Evolutionary conservation across 2,888 invertebrate species (phyloP).

Genomic region (Morpho achilles): DNA sequence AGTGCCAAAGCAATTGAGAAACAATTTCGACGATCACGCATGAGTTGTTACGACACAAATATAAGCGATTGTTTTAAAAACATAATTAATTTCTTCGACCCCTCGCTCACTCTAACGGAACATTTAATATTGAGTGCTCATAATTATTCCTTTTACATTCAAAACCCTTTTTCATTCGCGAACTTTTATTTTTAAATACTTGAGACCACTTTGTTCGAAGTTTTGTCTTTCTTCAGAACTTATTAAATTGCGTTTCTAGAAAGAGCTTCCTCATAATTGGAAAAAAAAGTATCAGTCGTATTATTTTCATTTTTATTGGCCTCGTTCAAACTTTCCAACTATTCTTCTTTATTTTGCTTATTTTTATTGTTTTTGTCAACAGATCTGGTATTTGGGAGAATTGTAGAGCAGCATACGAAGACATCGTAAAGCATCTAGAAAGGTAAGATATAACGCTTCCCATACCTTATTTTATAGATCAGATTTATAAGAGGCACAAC

Average conservation of each 20-base stretch:
- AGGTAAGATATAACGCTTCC: slow-evolving; percentile 82
- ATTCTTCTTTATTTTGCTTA: slow-evolving; percentile 54
- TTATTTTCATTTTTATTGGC: slow-evolving; percentile 34
- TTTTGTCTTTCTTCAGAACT: slow-evolving; percentile 42
- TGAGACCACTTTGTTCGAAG: slow-evolving; percentile 47
- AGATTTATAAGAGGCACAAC: slow-evolving; percentile 3
- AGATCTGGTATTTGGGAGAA: slow-evolving; percentile 96
- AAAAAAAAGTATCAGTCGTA: slow-evolving; percentile 32
- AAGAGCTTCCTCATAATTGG: slow-evolving; percentile 29
- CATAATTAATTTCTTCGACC: slow-evolving; percentile 75
- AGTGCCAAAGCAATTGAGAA: slow-evolving; percentile 73
- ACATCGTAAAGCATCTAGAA: slow-evolving; percentile 96
- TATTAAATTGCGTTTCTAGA: slow-evolving; percentile 30
- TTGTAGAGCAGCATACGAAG: slow-evolving; percentile 96
- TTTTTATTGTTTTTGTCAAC: slow-evolving; percentile 73
- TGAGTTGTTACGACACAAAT: slow-evolving; percentile 71
- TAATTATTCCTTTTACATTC: slow-evolving; percentile 74
- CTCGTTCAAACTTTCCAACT: slow-evolving; percentile 39
- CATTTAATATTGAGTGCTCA: slow-evolving; percentile 78
- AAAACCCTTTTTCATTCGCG: slow-evolving; percentile 62
- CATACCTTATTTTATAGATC: slow-evolving; percentile 18
- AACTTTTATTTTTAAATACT: slow-evolving; percentile 64
- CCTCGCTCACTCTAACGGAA: slow-evolving; percentile 69
- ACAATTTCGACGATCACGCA: slow-evolving; percentile 75
- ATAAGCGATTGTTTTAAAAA: slow-evolving; percentile 77